Conservation (phyloP, 2,113 vertebrate species). For the Psophia crepitans region DNA sequence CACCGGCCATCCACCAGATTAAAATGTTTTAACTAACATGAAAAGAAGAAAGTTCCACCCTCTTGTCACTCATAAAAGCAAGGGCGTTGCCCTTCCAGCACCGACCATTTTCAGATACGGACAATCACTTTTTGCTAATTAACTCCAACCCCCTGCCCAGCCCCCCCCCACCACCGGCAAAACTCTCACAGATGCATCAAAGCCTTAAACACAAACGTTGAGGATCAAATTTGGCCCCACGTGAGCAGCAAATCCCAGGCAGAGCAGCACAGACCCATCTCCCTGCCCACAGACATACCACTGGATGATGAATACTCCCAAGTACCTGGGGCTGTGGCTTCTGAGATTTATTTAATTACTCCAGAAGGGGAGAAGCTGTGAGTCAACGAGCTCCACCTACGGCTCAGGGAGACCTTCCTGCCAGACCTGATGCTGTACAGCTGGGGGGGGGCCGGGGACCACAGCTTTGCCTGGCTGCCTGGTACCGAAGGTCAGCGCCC, state of each 20-base stretch:
- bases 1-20: rapidly evolving
- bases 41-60: background rate
- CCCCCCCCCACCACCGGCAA: background rate
- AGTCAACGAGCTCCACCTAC: background rate
- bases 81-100: background rate
- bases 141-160: background rate
- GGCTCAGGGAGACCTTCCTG: background rate
- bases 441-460: background rate
- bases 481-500: background rate
- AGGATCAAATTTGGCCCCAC: rapidly evolving
- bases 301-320: rapidly evolving
- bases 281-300: background rate
- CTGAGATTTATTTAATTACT: background rate
- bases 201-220: rapidly evolving
- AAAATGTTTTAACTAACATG: rapidly evolving
- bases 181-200: rapidly evolving
- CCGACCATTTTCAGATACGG: rapidly evolving
- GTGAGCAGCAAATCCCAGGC: background rate
- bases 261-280: background rate
- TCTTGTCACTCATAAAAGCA: background rate
- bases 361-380: background rate
- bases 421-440: rapidly evolving
- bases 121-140: background rate
- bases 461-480: background rate
- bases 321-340: rapidly evolving